Conservation (phyloP, 2,797 vertebrate genomes). For the Cuculus canorus region DNA sequence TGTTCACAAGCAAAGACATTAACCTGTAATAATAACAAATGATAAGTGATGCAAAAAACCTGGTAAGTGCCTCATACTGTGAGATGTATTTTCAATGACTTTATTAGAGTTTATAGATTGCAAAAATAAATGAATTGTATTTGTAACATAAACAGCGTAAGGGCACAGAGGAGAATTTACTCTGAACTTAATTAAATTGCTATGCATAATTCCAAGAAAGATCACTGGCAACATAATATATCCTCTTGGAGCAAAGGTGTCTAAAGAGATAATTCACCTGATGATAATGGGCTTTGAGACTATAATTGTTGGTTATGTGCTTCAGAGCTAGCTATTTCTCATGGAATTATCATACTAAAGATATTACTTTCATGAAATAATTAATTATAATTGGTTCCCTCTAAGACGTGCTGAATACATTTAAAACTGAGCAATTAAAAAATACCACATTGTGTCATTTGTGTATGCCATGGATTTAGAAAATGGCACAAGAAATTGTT, state of each 20-base stretch:
- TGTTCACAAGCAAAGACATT: not conserved
- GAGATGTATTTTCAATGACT: not conserved
- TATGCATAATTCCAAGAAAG: not conserved
- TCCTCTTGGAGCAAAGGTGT: not conserved
- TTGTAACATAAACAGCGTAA: not conserved
- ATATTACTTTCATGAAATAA: not conserved
- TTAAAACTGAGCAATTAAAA: not conserved
- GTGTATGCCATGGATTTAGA: not conserved
- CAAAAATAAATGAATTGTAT: not conserved
- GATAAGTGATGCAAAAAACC: not conserved
- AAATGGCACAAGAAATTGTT: not conserved
- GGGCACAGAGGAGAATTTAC: not conserved
- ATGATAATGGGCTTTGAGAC: not conserved
- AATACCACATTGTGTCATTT: not conserved
- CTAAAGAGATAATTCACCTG: slow-evolving; percentile 34
- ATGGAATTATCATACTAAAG: not conserved
- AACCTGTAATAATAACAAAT: not conserved
- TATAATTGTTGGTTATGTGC: not conserved
- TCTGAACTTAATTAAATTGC: not conserved
- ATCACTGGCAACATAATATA: not conserved
- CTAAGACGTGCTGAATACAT: not conserved
- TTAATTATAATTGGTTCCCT: slow-evolving; percentile 1
- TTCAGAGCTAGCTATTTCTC: not conserved
- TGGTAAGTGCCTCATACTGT: not conserved
- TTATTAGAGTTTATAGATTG: not conserved